Evolutionary conservation across 2,797 vertebrate genomes (phyloP).

Genomic region (Potorous gilbertii): DNA sequence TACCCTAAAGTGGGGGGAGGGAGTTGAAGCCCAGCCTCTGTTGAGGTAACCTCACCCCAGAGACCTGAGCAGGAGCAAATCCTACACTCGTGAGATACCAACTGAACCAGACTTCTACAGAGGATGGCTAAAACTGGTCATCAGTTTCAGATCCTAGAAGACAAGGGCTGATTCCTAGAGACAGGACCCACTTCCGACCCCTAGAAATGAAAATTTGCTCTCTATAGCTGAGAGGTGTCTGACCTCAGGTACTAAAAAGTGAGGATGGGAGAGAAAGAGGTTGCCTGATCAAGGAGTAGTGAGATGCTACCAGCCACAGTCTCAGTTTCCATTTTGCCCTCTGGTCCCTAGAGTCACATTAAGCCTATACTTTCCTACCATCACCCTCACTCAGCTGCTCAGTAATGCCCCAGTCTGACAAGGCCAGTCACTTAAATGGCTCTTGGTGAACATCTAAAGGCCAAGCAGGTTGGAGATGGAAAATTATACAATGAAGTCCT

Average conservation of each 20-base stretch:
- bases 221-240: not conserved
- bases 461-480: not conserved
- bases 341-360: not conserved
- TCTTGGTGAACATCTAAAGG: slow-evolving; percentile 11
- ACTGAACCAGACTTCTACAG: not conserved
- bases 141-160: not conserved
- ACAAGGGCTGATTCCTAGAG: not conserved
- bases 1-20: no score
- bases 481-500: slow-evolving; percentile 54
- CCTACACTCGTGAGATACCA: not conserved
- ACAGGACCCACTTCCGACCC: not conserved
- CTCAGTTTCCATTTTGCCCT: not conserved
- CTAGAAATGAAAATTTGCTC: not conserved
- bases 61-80: not conserved
- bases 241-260: not conserved
- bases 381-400: not conserved
- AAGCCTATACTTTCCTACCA: not conserved
- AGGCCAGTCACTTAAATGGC: not conserved
- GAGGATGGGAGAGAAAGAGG: not conserved
- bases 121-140: not conserved
- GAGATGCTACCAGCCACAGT: not conserved
- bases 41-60: not conserved
- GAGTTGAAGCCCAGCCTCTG: not conserved
- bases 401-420: rapidly evolving
- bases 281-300: not conserved